Evolutionary conservation across 2,113 vertebrate species (phyloP), one percentile per base, ranked within the genome.

Genomic region (Nothoprocta perdicaria): DNA sequence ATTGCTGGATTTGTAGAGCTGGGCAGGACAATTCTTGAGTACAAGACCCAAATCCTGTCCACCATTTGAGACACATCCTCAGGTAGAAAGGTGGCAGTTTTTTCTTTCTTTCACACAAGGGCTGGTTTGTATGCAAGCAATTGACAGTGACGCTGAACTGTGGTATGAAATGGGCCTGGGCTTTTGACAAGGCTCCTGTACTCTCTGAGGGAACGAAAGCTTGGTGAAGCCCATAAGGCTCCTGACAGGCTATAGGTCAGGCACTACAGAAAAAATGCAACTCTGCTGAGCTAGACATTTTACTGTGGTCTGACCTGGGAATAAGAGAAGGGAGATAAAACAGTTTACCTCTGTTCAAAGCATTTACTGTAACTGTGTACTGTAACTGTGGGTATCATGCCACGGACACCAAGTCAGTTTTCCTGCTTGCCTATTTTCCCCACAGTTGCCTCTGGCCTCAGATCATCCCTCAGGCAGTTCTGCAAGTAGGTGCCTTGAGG

Each of bases 61-160:
- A 6, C 4, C 8, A 12, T 19, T 52, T 17, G 40, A 21, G 62
- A 41, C 11, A 33, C 48, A 9, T 15, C 14, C 31, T 45, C n/a
- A 1, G 43, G 19, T 8, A 29, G 50, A 57, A 48, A 65, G n/a
- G 17, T n/a, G 21, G 43, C 40, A n/a, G 10, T 15, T 48, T 45
- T 48, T 29, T 52, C n/a, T 65, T 23, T 41, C 43, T 4, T 18
- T 23, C 35, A 22, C 67, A n/a, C 65, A 12, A 26, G 26, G 57
- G n/a, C 50, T 69, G n/a, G 19, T 14, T 46, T 43, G 79, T 35
- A 33, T 12, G 2, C 9, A 27, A 48, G 16, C 4, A 15, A 3
- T 57, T 60, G 50, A n/a, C n/a, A 4, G 0, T 21, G 15, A 4
- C 55, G 79, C n/a, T 12, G 8, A 1, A 4, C 18, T 45, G 9